phyloP scores from a whole-genome alignment of 2,888 invertebrate species.

The Chymomyza amoena region DNA sequence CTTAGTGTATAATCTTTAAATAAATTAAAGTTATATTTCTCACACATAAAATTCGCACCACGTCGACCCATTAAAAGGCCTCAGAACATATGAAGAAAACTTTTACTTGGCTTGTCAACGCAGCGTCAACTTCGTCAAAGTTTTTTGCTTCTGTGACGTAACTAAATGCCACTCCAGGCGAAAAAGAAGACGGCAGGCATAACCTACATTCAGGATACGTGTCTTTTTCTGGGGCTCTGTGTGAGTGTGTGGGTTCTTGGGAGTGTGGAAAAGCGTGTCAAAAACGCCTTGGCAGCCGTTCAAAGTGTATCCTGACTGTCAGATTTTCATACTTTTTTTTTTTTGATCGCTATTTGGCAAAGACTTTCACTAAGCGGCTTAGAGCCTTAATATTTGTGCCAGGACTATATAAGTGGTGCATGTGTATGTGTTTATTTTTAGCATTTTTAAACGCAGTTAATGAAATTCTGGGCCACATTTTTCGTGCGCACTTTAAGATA shows the following conservation, averaged over 20 bases:
- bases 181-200: slow-evolving; percentile 35
- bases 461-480: slow-evolving; percentile 55
- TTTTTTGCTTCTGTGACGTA: background rate
- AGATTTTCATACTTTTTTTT: slow-evolving; percentile 16
- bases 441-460: slow-evolving; percentile 52
- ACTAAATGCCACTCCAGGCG: slow-evolving; percentile 51
- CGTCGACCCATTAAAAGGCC: background rate
- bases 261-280: slow-evolving; percentile 50
- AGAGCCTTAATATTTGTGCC: slow-evolving; percentile 37
- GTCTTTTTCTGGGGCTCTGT: background rate
- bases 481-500: background rate
- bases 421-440: slow-evolving; percentile 20
- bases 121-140: background rate
- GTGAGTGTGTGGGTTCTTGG: background rate
- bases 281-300: slow-evolving; percentile 44
- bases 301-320: slow-evolving; percentile 15
- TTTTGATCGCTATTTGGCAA: slow-evolving; percentile 42
- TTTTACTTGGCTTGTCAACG: slow-evolving; percentile 31
- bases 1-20: background rate
- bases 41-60: background rate
- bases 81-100: background rate
- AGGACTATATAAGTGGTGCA: background rate
- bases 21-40: background rate
- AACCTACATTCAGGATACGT: slow-evolving; percentile 15
- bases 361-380: slow-evolving; percentile 68